A percentile compares a stretch with the other conserved stretches of the same genome.
phyloP scores from a whole-genome alignment of 92 coral and sea anemone genomes.

The Bergia sp. region DNA sequence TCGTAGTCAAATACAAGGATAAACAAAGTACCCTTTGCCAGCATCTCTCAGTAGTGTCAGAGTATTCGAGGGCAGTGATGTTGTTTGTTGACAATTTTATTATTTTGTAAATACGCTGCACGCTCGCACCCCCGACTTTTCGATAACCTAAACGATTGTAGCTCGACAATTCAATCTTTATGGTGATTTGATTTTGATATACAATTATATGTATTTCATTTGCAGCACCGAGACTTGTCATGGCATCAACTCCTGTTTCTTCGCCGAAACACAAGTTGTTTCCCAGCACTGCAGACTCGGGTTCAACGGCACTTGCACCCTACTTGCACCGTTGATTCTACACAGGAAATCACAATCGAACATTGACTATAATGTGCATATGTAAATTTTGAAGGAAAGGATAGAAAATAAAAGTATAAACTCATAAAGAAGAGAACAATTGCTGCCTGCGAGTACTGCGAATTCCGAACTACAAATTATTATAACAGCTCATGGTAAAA shows the following conservation, averaged over 20 bases:
- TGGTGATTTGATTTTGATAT: slow-evolving; percentile 10
- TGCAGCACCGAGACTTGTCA: slow-evolving; percentile 16
- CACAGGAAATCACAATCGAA: no score
- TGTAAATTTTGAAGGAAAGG: neutral
- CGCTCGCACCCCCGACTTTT: slow-evolving; percentile 3
- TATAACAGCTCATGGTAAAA: neutral
- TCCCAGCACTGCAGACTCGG: slow-evolving; percentile 22
- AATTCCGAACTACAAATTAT: slow-evolving; percentile 16
- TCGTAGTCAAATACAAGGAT: slow-evolving; percentile 3
- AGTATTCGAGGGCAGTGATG: neutral
- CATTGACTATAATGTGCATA: neutral
- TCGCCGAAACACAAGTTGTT: slow-evolving; percentile 1
- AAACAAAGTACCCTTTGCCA: slow-evolving; percentile 8
- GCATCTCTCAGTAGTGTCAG: slow-evolving; percentile 2
- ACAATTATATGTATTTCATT: neutral
- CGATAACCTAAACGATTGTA: slow-evolving; percentile 11
- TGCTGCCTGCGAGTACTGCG: slow-evolving; percentile 31
- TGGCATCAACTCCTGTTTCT: neutral
- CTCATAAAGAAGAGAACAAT: slow-evolving; percentile 4
- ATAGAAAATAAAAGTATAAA: slow-evolving; percentile 19
- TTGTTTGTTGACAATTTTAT: neutral
- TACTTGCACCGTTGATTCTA: no score
- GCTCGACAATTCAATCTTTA: neutral
- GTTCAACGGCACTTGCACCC: neutral
- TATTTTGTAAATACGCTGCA: neutral